Percentiles rank a stretch among this genome's conserved stretches.
Evolutionary conservation across 1,140 invertebrate species (phyloP).

Genomic region (Oedothorax gibbosus): DNA sequence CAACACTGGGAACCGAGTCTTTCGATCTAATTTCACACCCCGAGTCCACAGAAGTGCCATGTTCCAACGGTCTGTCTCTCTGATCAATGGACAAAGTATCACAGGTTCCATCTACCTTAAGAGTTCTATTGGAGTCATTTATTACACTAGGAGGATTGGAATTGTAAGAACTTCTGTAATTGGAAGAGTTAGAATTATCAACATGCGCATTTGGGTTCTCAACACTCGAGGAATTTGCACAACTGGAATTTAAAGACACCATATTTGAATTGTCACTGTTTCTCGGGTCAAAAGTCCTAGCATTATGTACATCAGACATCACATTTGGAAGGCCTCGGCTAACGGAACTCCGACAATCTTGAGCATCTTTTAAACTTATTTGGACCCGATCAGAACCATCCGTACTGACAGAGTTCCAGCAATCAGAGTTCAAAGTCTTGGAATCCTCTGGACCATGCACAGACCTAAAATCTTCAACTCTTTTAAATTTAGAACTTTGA

Average conservation of each 20-base stretch:
- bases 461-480: not conserved
- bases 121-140: not conserved
- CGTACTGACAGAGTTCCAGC: not conserved
- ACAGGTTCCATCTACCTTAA: not conserved
- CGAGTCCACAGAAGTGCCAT: constrained; percentile 35
- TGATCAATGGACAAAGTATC: not conserved
- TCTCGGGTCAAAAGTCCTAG: no score
- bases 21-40: constrained; percentile 41
- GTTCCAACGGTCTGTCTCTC: not conserved
- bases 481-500: no score
- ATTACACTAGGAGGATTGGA: not conserved
- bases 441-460: not conserved
- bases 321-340: no score
- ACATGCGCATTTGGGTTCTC: not conserved
- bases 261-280: constrained; percentile 30
- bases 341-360: no score
- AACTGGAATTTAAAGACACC: constrained; percentile 29
- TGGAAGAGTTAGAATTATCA: constrained; percentile 1
- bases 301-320: no score
- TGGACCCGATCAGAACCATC: not conserved
- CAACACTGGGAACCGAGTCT: not conserved
- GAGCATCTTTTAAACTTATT: no score
- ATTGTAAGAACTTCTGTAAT: not conserved
- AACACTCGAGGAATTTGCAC: not conserved
- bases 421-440: not conserved